Conservation (phyloP, 2,113 vertebrate species). For the Ginglymostoma cirratum region DNA sequence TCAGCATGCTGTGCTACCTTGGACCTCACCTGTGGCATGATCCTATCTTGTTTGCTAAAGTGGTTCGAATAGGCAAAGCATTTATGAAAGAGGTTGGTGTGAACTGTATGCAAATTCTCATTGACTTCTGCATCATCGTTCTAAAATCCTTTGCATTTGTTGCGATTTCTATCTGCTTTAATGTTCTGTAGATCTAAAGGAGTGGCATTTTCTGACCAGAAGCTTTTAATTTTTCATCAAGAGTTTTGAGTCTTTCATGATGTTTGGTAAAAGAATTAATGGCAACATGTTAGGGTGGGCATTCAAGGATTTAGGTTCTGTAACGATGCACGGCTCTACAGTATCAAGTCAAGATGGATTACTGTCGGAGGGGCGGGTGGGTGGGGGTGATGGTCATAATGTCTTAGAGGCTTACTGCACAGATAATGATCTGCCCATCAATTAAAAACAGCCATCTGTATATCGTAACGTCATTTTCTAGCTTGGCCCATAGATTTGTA, state of each 20-base stretch:
- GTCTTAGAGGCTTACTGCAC: no score
- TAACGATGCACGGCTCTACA: no score
- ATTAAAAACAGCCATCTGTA: no score
- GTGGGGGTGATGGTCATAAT: no score
- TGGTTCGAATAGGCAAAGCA: conserved; percentile 86
- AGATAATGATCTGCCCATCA: no score
- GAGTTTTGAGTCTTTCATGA: neutral
- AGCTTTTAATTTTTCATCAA: neutral
- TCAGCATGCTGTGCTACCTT: conserved; percentile 92
- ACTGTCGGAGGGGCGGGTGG: no score
- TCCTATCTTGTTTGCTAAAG: conserved; percentile 89
- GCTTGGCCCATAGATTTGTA: no score
- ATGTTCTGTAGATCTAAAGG: neutral
- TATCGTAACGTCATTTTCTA: no score
- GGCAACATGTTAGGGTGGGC: neutral
- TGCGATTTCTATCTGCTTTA: neutral
- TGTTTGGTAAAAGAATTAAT: neutral
- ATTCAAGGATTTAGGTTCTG: no score
- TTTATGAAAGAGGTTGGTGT: conserved; percentile 93
- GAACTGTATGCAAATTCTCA: neutral
- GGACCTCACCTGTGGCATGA: conserved; percentile 94
- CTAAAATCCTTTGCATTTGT: neutral
- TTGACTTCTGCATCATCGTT: neutral
- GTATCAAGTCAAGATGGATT: no score
- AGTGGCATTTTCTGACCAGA: neutral